phyloP scores from a whole-genome alignment of 2,888 invertebrate species.

The Vandiemenella viatica region DNA sequence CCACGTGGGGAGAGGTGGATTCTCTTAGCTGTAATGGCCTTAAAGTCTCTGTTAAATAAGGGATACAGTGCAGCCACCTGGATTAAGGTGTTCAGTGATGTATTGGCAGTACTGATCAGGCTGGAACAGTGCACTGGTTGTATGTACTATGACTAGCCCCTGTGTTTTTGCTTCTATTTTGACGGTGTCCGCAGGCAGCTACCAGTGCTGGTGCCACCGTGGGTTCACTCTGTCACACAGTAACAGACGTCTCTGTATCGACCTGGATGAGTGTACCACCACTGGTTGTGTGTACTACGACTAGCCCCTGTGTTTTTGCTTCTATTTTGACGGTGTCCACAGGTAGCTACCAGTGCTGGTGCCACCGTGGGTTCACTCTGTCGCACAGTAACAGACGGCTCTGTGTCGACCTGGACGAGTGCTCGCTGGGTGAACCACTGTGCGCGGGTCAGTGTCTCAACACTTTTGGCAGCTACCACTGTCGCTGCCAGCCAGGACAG shows the following conservation, averaged over 20 bases:
- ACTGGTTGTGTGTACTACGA: too few relatives aligned
- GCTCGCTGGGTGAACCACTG: not conserved
- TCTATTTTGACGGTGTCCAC: not conserved
- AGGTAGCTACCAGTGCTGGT: not conserved
- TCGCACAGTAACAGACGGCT: not conserved
- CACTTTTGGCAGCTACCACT: not conserved
- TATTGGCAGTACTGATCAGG: too few relatives aligned
- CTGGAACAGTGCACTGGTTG: too few relatives aligned
- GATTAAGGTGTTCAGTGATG: too few relatives aligned
- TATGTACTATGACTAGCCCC: too few relatives aligned
- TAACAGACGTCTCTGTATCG: not conserved
- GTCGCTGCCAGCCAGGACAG: not conserved
- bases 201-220: not conserved
- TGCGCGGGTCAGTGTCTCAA: not conserved
- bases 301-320: too few relatives aligned
- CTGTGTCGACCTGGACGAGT: not conserved
- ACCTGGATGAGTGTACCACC: not conserved
- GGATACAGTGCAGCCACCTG: too few relatives aligned
- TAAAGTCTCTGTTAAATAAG: too few relatives aligned
- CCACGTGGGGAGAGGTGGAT: too few relatives aligned
- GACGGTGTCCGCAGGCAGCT: not conserved
- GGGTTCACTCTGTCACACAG: not conserved
- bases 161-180: too few relatives aligned
- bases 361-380: not conserved
- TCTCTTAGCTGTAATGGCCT: too few relatives aligned